These are phyloP conservation scores for Microtus ochrogaster DNA, from an alignment of 2,113 vertebrate genomes.

Conservation along the genomic window DNA sequence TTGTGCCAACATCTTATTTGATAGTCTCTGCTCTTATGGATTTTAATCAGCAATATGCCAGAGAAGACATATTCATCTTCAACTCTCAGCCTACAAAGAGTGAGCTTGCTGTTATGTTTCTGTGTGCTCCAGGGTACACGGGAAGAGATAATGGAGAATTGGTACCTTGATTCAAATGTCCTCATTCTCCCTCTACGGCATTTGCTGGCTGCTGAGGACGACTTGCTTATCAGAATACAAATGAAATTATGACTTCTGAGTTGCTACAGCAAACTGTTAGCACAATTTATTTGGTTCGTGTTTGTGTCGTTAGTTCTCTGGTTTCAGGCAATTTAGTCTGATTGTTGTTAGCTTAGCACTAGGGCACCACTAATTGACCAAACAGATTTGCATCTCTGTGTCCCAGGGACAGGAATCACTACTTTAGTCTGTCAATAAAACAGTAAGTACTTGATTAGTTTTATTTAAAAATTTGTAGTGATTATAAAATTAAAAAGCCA, in stretches of 20 bases:
- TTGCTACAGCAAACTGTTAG: conserved; percentile 35
- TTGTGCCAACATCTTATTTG: neutral
- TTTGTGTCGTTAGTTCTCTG: conserved; percentile 57
- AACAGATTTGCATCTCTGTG: conserved; percentile 78
- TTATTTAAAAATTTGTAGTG: conserved; percentile 83
- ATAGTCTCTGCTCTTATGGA: neutral
- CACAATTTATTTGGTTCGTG: conserved; percentile 57
- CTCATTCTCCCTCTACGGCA: neutral
- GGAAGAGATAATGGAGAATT: neutral
- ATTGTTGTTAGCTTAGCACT: conserved; percentile 76
- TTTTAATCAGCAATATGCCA: neutral
- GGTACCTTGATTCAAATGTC: neutral
- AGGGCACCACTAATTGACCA: conserved; percentile 82
- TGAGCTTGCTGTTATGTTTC: neutral
- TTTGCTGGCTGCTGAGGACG: conserved; percentile 26
- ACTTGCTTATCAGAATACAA: conserved; percentile 31
- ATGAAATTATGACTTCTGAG: conserved; percentile 5
- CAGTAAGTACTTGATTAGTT: conserved; percentile 80
- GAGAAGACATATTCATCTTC: neutral
- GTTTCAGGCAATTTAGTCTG: conserved; percentile 80
- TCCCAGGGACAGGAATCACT: conserved; percentile 80
- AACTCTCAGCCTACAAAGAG: neutral
- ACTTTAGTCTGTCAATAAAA: conserved; percentile 81
- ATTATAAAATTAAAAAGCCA: conserved; percentile 80
- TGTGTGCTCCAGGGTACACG: neutral